A percentile compares a stretch with the other conserved stretches of the same genome.
These are phyloP conservation scores for Grammomys surdaster DNA, from an alignment of 2,113 vertebrate species.

Conservation along the genomic window DNA sequence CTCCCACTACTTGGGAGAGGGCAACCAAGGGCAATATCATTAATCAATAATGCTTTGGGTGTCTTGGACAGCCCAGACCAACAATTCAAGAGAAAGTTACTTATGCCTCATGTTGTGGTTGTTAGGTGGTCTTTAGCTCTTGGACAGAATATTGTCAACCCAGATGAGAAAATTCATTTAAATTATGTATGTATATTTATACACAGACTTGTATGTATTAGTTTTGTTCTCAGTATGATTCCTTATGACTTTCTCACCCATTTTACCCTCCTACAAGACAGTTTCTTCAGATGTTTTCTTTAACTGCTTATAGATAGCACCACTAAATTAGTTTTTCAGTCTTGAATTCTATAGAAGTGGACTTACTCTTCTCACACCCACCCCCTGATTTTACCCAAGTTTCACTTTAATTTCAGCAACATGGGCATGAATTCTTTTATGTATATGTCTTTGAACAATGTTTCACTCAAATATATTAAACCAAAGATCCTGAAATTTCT, in stretches of 20 bases:
- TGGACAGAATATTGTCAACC: background rate
- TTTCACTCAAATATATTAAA: background rate
- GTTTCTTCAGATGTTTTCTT: background rate
- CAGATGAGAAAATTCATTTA: background rate
- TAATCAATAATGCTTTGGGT: background rate
- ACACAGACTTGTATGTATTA: background rate
- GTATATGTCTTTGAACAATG: background rate
- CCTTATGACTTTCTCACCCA: background rate
- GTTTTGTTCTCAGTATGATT: background rate
- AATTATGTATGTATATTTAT: background rate
- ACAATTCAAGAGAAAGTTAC: background rate
- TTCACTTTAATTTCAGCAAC: background rate
- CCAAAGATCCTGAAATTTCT: conserved; percentile 6
- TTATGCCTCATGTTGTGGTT: background rate
- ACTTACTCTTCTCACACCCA: background rate
- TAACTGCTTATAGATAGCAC: conserved; percentile 1
- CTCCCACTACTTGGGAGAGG: background rate
- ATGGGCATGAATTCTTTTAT: background rate
- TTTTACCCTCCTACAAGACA: background rate
- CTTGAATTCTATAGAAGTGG: background rate
- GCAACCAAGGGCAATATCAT: background rate
- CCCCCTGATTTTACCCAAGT: background rate
- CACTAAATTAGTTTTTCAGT: background rate
- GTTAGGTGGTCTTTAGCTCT: background rate
- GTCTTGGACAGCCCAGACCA: background rate